Evolutionary conservation across 1,140 invertebrate genomes (phyloP), one percentile per base, ranked within the genome.

Genomic region (Pseudomyrmex dendroicus): DNA sequence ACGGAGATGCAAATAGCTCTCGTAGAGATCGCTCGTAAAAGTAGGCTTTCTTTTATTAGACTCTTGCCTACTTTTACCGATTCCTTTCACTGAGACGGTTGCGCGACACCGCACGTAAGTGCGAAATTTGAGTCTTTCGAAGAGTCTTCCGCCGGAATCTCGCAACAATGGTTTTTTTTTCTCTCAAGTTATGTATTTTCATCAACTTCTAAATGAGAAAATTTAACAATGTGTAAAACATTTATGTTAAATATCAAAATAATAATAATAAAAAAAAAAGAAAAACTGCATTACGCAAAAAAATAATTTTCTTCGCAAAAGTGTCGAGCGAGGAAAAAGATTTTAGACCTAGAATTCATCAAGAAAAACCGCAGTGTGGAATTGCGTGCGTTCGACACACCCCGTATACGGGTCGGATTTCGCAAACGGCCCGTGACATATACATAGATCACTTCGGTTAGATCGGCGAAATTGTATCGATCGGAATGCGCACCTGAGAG

Each of bases 391-490:
- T 56, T 35, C 44, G 35, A 17, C 63, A 57, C 59, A 74, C 46
- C 48, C 3, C 59, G 73, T 63, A 63, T 63, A 74, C 44, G 50
- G 35, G 63, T 35, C 50, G 52, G 63, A 77, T 77, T 77, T 77
- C 63, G 56, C 63, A 77, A 77, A 77, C 63, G 63, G 62, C 25
- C 50, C 52, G 50, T 67, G 63, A 68, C 63, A 68, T 67, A 77
- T 68, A 68, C 74, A 56, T 77, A 62, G 86, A 87, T 86, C 85
- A 82, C 83, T 78, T 73, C 67, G 35, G 35, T 84, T 84, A 82
- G 86, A 87, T 87, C 85, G 83, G 86, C 86, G 85, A 86, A 87
- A 87, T 87, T 86, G 86, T 87, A 87, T 87, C 86, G 86, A 87
- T 87, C 73, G 86, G 85, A 87, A 84, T 87, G 85, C 86, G 86